Evolutionary conservation across 2,113 vertebrate species (phyloP), one percentile per base, ranked within the genome.

Genomic region (Bubo bubo): DNA sequence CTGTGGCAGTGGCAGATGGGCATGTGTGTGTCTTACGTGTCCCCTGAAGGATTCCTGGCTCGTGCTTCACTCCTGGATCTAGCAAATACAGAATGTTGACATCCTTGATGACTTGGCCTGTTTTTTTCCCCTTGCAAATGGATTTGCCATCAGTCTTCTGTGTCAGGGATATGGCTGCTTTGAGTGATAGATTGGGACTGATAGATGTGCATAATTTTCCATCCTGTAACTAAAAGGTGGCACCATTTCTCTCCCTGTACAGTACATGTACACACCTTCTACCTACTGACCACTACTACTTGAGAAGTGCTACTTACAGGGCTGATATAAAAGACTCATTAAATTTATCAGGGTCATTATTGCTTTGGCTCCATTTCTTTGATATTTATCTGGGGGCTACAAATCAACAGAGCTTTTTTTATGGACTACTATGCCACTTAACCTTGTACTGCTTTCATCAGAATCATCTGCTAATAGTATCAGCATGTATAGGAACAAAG

Each of bases 1-100:
- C 22, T 60, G n/a, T 81, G 41, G 59, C 85, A 53, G 47, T 71
- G 79, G 53, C 79, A 76, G 66, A 82, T 26, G 58, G 47, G n/a
- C 20, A n/a, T 23, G 24, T 75, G 26, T 62, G 53, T 2, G 1
- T 79, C 27, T 91, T 79, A 53, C 3, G 1, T 21, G 13, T 71
- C 19, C 28, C 21, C 14, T 34, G 74, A 72, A 79, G 41, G 81
- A 75, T 77, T 90, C 23, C 23, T 90, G 41, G 70, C 67, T 85
- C 75, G 43, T 93, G 37, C 39, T 79, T 96, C 49, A 45, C 58
- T 95, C 79, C 49, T 93, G 60, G 66, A 82, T 75, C 74, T 82
- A 87, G 30, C 39, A 96, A 96, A 95, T 93, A 96, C 77, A 97
- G 23, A 88, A 39, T 34, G 34, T 37, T 88, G 81, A 90, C 50